Base-by-base conservation (phyloP, 2,888 invertebrate genomes). In the Drosophila mettleri region DNA sequence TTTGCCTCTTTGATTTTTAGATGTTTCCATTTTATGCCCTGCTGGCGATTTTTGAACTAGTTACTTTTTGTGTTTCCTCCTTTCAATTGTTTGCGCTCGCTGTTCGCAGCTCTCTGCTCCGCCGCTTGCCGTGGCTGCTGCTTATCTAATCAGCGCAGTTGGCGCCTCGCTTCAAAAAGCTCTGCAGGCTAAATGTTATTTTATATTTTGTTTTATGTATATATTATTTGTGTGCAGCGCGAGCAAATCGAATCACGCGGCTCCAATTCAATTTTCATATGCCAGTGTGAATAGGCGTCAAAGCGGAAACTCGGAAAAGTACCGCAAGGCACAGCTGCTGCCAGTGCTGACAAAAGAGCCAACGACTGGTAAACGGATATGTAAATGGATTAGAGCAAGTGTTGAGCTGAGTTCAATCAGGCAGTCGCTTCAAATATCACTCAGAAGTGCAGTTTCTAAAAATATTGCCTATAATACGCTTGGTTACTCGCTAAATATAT, bases 81-180 rank as follows among this genome's bases (percentile, higher is more conserved):
- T 14, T 6, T 27, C 36, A 60, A 55, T 55, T 52, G 24, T 12
- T 62, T 45, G 60, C 38, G 27, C 74, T 74, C 53, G 39, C 57
- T 18, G 18, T 14, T 8, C 34, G 43, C 36, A 38, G 36, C 31
- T 41, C 68, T 22, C 49, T 49, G 46, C 49, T n/a, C n/a, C n/a
- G n/a, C n/a, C n/a, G n/a, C n/a, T n/a, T n/a, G n/a, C n/a, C n/a
- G n/a, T 22, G 33, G 48, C 48, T 49, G 62, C 60, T 74, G 85
- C 78, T 82, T 78, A 82, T 86, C 82, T 82, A 86, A 81, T 82
- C 83, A 75, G 69, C 68, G 58, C 75, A 82, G 77, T 85, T 79
- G 74, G 71, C 66, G 68, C 66, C 41, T 49, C 58, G 74, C 85
- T 71, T 69, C 71, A 71, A 77, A 79, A 61, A 77, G 71, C 68